Percentiles rank a stretch among this genome's conserved stretches.
These are phyloP conservation scores for Galaxea fascicularis DNA, from an alignment of 92 coral and sea anemone genomes.

Conservation along the genomic window DNA sequence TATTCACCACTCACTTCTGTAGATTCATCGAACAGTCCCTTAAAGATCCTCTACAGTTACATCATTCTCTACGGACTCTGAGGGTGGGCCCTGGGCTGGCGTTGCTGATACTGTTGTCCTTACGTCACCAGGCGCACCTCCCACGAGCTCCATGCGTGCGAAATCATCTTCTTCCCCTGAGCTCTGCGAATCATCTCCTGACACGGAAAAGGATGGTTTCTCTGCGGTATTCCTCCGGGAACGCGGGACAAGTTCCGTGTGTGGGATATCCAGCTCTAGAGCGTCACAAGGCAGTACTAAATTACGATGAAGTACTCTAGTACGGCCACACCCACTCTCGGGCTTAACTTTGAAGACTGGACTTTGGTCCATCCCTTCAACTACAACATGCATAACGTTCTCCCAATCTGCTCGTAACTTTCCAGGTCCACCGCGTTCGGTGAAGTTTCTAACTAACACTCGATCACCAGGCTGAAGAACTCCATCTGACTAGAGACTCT, in stretches of 20 bases:
- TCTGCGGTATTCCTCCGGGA: slow-evolving; percentile 3
- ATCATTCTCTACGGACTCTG: slow-evolving; percentile 15
- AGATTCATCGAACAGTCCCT: background rate
- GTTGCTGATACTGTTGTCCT: background rate
- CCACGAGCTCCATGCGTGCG: slow-evolving; percentile 15
- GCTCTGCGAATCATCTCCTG: slow-evolving; percentile 12
- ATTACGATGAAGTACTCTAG: slow-evolving; percentile 40
- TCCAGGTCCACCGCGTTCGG: slow-evolving; percentile 43
- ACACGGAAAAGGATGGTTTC: slow-evolving; percentile 5
- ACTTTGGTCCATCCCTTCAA: slow-evolving; percentile 33
- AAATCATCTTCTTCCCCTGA: slow-evolving; percentile 16
- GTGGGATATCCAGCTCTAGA: slow-evolving; percentile 27
- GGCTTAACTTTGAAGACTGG: slow-evolving; percentile 46
- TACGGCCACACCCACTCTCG: slow-evolving; percentile 32
- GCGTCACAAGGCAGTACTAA: slow-evolving; percentile 43
- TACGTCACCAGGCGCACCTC: slow-evolving; percentile 13
- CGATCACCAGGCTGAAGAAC: slow-evolving; percentile 51
- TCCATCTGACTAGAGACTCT: slow-evolving; percentile 33
- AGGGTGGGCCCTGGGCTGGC: background rate
- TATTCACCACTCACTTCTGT: slow-evolving; percentile 10
- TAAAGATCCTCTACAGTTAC: slow-evolving; percentile 1
- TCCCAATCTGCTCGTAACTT: slow-evolving; percentile 33
- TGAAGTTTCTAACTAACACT: slow-evolving; percentile 32
- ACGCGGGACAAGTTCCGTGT: background rate
- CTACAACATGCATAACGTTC: slow-evolving; percentile 37